Evolutionary conservation across 2,888 invertebrate genomes (phyloP).

Genomic region (Polyommatus iphigenia): DNA sequence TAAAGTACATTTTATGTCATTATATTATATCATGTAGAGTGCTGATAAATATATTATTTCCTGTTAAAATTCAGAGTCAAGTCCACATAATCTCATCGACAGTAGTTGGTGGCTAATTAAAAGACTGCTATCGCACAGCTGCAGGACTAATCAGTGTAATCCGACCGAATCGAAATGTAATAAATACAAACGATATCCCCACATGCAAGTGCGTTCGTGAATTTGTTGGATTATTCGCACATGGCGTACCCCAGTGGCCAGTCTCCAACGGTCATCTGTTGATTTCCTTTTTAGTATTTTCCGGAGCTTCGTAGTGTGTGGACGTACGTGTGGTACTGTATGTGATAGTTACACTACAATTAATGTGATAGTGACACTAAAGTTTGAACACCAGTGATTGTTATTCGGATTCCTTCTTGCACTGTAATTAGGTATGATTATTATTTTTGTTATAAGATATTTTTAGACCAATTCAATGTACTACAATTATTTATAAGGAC

Average conservation of each 20-base stretch:
- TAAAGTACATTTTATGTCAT: no score
- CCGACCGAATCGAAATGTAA: slow-evolving; percentile 53
- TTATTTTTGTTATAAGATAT: not conserved
- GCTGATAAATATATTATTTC: slow-evolving; percentile 5
- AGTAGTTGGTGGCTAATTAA: slow-evolving; percentile 36
- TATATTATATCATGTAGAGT: not conserved
- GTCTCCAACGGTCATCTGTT: slow-evolving; percentile 48
- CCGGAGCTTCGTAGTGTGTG: slow-evolving; percentile 57
- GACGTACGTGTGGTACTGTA: slow-evolving; percentile 48
- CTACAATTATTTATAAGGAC: not conserved
- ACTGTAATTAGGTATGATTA: not conserved
- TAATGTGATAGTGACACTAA: slow-evolving; percentile 4
- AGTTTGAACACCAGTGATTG: not conserved
- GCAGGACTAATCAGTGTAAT: slow-evolving; percentile 57
- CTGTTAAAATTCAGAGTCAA: slow-evolving; percentile 4
- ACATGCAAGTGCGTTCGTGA: slow-evolving; percentile 51
- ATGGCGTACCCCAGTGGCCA: slow-evolving; percentile 42
- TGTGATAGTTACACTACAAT: not conserved
- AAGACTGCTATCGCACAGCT: slow-evolving; percentile 52
- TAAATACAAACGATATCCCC: slow-evolving; percentile 48
- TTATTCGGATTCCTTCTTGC: not conserved
- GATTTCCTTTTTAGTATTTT: slow-evolving; percentile 60
- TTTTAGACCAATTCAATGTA: not conserved
- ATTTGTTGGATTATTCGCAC: slow-evolving; percentile 46
- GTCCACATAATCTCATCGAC: not conserved